Evolutionary conservation across 2,888 invertebrate species (phyloP), one percentile per base, ranked within the genome.

Genomic region (Melanotus villosus): DNA sequence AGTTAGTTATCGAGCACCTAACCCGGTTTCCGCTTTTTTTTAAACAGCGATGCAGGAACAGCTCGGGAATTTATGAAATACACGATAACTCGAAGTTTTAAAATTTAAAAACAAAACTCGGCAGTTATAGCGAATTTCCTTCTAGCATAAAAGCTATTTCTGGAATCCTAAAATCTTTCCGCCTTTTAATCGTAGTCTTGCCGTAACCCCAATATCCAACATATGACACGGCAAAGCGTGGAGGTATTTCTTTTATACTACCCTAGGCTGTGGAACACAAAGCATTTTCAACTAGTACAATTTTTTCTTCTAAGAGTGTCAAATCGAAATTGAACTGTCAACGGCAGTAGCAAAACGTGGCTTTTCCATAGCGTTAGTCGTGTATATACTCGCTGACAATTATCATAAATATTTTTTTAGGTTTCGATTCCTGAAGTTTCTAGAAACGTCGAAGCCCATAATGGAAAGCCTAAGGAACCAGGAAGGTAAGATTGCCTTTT

Each of bases 251-350:
- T 38, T 62, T 60, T 60, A 45, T 43, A 21, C 47, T 38, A 10
- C 52, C 26, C 23, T n/a, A 36, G 43, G 45, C 41, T 59, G 21
- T 26, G 43, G 45, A 19, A 26, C 34, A 38, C 62, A 62, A 50
- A 38, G 62, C 23, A 62, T 62, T 36, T 62, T 50, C 62, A 14
- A 36, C 36, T 52, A 52, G 36, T 62, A 30, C 36, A 62, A 62
- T 30, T 62, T 62, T 62, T 62, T 62, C 50, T 52, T 52, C 30
- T 52, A 18, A 32, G 32, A 32, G 52, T 52, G 52, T 52, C 52
- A 52, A 50, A 65, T 50, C 38, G 57, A 58, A 65, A 65, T 65
- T 65, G 65, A 58, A 23, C 65, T 65, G 65, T 65, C 65, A 65
- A 58, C 58, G 47, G 47, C 65, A 65, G 57, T 58, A 36, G 50